Percentiles rank a stretch among this genome's conserved stretches.
These are phyloP conservation scores for Rhagologus leucostigma DNA, from an alignment of 2,113 vertebrate species.

Conservation along the genomic window DNA sequence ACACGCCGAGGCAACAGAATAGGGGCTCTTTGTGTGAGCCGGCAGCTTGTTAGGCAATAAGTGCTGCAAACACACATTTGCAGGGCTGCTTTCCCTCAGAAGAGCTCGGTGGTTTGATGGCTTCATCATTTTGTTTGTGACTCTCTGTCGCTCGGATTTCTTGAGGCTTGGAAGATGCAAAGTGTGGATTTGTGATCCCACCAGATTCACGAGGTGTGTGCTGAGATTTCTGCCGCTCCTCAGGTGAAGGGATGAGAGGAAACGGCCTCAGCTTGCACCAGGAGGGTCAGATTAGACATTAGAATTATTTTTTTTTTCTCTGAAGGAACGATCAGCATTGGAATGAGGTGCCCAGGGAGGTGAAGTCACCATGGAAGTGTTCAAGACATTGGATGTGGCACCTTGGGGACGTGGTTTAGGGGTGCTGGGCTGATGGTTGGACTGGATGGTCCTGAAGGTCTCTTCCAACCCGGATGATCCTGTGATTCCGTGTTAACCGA, in stretches of 20 bases:
- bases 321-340: rapidly evolving
- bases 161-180: background rate
- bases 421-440: background rate
- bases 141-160: background rate
- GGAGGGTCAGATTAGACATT: background rate
- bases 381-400: background rate
- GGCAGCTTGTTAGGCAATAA: background rate
- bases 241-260: background rate
- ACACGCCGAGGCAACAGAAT: background rate
- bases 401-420: background rate
- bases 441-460: background rate
- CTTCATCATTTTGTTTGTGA: background rate
- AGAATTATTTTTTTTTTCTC: background rate
- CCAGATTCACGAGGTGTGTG: background rate
- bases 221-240: background rate
- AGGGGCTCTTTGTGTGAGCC: background rate
- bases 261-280: rapidly evolving
- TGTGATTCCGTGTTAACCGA: rapidly evolving
- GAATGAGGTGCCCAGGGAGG: background rate
- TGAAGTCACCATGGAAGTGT: background rate
- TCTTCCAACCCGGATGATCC: rapidly evolving
- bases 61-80: slow-evolving; percentile 2
- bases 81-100: background rate
- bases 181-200: rapidly evolving
- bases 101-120: background rate